Conservation (phyloP, 2,113 vertebrate species). For the Phaethon lepturus region DNA sequence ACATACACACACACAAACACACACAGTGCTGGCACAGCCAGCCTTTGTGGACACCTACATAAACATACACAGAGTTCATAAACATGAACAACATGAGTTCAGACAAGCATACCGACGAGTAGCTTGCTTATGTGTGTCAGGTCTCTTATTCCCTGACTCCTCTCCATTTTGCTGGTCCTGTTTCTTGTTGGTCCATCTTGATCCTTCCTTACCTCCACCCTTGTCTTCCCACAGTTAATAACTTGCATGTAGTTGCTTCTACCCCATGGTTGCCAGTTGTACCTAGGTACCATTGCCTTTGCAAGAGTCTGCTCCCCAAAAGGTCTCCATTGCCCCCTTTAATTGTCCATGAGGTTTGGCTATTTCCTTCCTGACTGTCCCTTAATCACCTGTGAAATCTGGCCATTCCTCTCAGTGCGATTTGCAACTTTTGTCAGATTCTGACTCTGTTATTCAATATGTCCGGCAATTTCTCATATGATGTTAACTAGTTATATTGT, state of each 20-base stretch:
- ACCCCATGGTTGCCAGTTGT: neutral
- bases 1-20: neutral
- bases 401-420: neutral
- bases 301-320: neutral
- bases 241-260: neutral
- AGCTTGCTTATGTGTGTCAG: neutral
- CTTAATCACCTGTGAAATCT: neutral
- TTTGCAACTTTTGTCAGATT: neutral
- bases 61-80: neutral
- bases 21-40: neutral
- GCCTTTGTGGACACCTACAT: neutral
- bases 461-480: neutral
- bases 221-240: neutral
- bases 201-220: neutral
- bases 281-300: neutral
- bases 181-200: neutral
- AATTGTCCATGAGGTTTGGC: neutral
- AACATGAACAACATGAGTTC: neutral
- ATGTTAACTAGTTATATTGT: neutral
- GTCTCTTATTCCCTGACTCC: neutral
- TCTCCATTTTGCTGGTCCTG: neutral
- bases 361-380: neutral
- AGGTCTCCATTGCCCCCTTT: neutral
- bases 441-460: neutral
- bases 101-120: neutral